phyloP scores from a whole-genome alignment of 2,113 vertebrate species.

The Anguilla japonica region DNA sequence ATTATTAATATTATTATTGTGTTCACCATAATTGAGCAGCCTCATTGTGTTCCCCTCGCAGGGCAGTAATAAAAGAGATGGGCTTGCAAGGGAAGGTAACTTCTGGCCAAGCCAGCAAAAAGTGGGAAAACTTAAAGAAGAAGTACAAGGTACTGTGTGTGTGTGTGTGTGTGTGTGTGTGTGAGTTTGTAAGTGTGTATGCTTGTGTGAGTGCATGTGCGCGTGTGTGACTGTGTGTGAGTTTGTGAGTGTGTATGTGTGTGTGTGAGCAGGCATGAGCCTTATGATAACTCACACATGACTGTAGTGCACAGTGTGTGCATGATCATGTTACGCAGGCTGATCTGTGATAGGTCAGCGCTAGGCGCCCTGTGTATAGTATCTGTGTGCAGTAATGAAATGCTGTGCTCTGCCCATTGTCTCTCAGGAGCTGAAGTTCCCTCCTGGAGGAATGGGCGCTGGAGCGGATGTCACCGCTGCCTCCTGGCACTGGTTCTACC shows the following conservation, averaged over 20 bases:
- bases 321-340: not conserved
- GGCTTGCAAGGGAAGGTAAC: slow-evolving; percentile 64
- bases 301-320: not conserved
- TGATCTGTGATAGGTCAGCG: too few relatives aligned
- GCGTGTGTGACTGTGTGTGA: too few relatives aligned
- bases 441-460: slow-evolving; percentile 44
- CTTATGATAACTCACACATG: not conserved
- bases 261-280: too few relatives aligned
- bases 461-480: slow-evolving; percentile 47
- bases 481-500: slow-evolving; percentile 57
- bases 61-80: slow-evolving; percentile 69
- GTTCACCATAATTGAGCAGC: not conserved
- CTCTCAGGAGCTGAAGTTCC: slow-evolving; percentile 61
- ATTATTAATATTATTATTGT: not conserved
- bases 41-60: slow-evolving; percentile 29
- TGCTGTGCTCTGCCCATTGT: not conserved
- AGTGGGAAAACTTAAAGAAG: slow-evolving; percentile 71
- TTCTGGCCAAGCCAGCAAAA: slow-evolving; percentile 63
- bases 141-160: slow-evolving; percentile 61
- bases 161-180: not conserved
- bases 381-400: not conserved
- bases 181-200: not conserved
- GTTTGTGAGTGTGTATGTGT: not conserved
- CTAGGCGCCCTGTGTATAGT: not conserved
- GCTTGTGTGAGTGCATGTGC: not conserved